A percentile compares a stretch with the other conserved stretches of the same genome.
phyloP scores from a whole-genome alignment of 2,113 vertebrate genomes.

The Lophotis ruficrista region DNA sequence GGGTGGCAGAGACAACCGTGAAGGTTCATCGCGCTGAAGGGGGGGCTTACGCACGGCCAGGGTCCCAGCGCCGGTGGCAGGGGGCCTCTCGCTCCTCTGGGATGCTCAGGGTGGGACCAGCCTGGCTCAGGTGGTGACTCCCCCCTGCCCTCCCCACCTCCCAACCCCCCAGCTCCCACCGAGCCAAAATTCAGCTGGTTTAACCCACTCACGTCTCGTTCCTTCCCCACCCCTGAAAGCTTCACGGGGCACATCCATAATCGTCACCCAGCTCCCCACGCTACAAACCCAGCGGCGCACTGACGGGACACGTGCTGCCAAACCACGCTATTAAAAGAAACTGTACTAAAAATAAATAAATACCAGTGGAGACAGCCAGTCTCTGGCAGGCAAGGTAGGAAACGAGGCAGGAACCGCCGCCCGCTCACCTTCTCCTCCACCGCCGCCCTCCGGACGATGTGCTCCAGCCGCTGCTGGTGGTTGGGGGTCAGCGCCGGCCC shows the following conservation, averaged over 20 bases:
- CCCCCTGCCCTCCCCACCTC: too few species aligned
- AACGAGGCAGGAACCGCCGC: fast-evolving
- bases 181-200: background rate
- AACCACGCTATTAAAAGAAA: background rate
- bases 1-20: fast-evolving
- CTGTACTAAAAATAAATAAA: background rate
- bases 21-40: fast-evolving
- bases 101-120: background rate
- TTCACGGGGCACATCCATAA: fast-evolving
- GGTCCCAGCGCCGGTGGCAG: background rate
- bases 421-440: slow-evolving; percentile 83
- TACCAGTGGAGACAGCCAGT: background rate
- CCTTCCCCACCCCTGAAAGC: background rate
- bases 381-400: background rate
- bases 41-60: fast-evolving
- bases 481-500: background rate
- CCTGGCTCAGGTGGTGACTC: background rate
- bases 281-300: background rate
- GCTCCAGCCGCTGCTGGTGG: slow-evolving; percentile 87
- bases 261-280: background rate
- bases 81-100: background rate
- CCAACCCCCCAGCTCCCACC: background rate
- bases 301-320: fast-evolving
- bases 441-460: slow-evolving; percentile 75
- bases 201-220: background rate